Conservation (phyloP, 2,113 vertebrate species). For the Ptilorrhoa leucosticta region DNA sequence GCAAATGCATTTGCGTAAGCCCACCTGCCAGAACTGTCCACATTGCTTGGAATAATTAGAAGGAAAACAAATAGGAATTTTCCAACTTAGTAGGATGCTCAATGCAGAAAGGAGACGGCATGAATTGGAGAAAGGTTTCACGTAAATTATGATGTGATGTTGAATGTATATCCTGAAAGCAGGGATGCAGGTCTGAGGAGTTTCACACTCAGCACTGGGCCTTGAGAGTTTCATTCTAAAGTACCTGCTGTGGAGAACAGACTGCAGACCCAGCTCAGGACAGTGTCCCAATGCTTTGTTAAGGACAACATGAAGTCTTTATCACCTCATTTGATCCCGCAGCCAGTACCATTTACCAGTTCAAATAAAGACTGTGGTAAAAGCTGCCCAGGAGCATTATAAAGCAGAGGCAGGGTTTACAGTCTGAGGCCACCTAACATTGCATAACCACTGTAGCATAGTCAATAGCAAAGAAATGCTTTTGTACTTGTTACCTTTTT, state of each 20-base stretch:
- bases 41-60: neutral
- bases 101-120: neutral
- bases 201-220: fast-evolving
- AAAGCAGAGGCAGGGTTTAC: neutral
- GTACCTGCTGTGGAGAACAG: neutral
- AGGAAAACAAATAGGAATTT: neutral
- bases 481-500: neutral
- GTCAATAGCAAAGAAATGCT: neutral
- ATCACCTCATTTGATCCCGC: neutral
- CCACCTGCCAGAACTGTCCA: neutral
- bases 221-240: neutral
- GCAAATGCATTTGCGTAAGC: neutral
- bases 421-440: neutral
- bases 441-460: neutral
- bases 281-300: neutral
- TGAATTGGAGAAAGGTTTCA: neutral
- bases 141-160: neutral
- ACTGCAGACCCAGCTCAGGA: neutral
- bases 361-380: neutral
- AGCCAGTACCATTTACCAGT: neutral
- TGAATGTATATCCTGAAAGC: neutral
- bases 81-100: neutral
- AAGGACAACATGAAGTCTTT: neutral
- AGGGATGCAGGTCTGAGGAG: neutral
- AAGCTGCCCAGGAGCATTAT: neutral